Evolutionary conservation across 2,888 invertebrate species (phyloP), one percentile per base, ranked within the genome.

Genomic region (Drosophila melanocephala): DNA sequence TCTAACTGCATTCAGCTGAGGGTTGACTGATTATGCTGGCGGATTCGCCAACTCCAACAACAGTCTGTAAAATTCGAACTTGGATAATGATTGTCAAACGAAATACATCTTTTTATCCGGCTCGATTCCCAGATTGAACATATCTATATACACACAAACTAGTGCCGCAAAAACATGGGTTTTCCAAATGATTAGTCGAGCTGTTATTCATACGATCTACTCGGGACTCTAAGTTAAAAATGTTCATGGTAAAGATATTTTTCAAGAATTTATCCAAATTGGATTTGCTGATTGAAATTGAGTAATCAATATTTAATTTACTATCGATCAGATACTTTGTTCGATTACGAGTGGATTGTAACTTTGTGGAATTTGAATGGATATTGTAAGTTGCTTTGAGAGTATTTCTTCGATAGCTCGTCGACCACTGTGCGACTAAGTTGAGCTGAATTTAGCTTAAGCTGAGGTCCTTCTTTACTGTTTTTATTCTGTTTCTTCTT

Each of bases 21-120:
- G n/a, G 60, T n/a, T 60, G 50, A 42, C 55, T 33, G 39, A 60
- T 66, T 66, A 69, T 61, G 60, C 65, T 42, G 58, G 58, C 55
- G 28, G 16, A n/a, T 10, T 33, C 26, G 19, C 44, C 22, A 32
- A 26, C 55, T 55, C 19, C 5, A 30, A 39, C 56, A 22, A 19
- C 50, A 19, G 16, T 50, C 5, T 0, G 19, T 10, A 5, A 1
- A 10, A 28, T 1, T 19, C 28, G 3, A 2, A 19, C 22, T 56
- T 28, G 56, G 22, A 5, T n/a, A n/a, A 42, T 5, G 2, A 14
- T 35, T 35, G 35, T 35, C 12, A 35, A 33, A 12, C 33, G 35
- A 33, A 10, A 39, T 19, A n/a, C n/a, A 10, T 10, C 26, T n/a
- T n/a, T 5, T 10, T 42, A n/a, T 10, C n/a, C 5, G 19, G 19